Evolutionary conservation across 1,140 invertebrate genomes (phyloP).

Genomic region (Mylabris phalerata): DNA sequence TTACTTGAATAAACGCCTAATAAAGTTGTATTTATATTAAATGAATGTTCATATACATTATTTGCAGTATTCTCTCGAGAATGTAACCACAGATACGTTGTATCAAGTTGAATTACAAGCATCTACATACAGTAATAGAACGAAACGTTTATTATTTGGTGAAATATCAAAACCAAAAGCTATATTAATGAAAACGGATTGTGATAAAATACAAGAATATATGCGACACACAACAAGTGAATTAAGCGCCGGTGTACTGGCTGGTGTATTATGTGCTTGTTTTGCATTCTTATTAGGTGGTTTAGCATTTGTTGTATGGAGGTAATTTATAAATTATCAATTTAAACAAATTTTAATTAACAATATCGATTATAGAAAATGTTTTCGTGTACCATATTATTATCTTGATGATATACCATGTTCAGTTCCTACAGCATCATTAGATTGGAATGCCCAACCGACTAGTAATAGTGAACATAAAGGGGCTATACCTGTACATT

Average conservation of each 20-base stretch:
- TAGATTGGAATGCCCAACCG: slow-evolving; percentile 46
- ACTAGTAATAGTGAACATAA: slow-evolving; percentile 35
- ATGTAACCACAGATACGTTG: slow-evolving; percentile 65
- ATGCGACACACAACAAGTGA: slow-evolving; percentile 52
- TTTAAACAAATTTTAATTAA: background rate
- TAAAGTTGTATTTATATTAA: background rate
- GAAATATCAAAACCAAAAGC: slow-evolving; percentile 56
- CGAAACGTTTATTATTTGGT: slow-evolving; percentile 59
- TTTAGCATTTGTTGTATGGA: slow-evolving; percentile 67
- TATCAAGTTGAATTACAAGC: slow-evolving; percentile 70
- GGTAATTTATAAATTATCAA: slow-evolving; percentile 45
- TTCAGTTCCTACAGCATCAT: slow-evolving; percentile 41
- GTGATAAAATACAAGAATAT: slow-evolving; percentile 55
- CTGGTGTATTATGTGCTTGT: slow-evolving; percentile 64
- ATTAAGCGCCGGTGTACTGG: slow-evolving; percentile 64
- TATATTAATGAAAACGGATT: slow-evolving; percentile 60
- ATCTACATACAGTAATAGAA: slow-evolving; percentile 60
- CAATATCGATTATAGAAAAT: slow-evolving; percentile 52
- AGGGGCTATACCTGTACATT: slow-evolving; percentile 59
- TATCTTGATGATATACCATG: slow-evolving; percentile 71
- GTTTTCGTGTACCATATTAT: slow-evolving; percentile 77
- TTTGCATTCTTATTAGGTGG: slow-evolving; percentile 65
- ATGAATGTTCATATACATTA: background rate
- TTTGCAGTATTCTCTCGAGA: slow-evolving; percentile 62
- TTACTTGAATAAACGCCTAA: background rate